These are phyloP conservation scores for Tipula vernalis DNA, from an alignment of 2,888 invertebrate genomes.

Conservation along the genomic window DNA sequence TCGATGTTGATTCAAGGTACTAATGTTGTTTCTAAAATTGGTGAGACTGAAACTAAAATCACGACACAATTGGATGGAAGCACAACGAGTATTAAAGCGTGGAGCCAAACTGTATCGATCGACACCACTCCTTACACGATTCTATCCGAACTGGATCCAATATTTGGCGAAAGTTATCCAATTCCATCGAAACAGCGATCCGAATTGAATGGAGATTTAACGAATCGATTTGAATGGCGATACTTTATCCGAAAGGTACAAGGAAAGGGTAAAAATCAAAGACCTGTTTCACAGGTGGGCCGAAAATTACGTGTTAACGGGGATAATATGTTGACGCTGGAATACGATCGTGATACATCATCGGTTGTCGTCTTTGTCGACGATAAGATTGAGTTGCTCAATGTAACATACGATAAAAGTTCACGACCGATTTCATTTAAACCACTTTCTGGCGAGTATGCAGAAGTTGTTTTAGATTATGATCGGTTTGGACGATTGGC, in stretches of 20 bases:
- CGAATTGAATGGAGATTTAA: conserved; percentile 79
- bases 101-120: conserved; percentile 79
- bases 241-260: conserved; percentile 73
- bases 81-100: conserved; percentile 66
- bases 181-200: conserved; percentile 83
- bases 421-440: conserved; percentile 76
- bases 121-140: conserved; percentile 86
- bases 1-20: conserved; percentile 81
- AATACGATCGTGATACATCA: conserved; percentile 78
- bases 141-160: conserved; percentile 74
- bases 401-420: conserved; percentile 76
- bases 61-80: conserved; percentile 72
- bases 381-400: conserved; percentile 70
- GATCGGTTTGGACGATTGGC: conserved; percentile 80
- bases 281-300: conserved; percentile 69
- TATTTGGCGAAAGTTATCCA: conserved; percentile 82
- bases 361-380: conserved; percentile 81
- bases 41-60: conserved; percentile 71
- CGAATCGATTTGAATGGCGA: conserved; percentile 91
- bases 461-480: conserved; percentile 83
- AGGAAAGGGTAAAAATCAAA: conserved; percentile 32
- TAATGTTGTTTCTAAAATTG: conserved; percentile 67
- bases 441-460: conserved; percentile 73
- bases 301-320: conserved; percentile 81
- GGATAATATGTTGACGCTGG: conserved; percentile 77